Conservation (phyloP, 2,888 invertebrate species). For the Papilio protenor region DNA sequence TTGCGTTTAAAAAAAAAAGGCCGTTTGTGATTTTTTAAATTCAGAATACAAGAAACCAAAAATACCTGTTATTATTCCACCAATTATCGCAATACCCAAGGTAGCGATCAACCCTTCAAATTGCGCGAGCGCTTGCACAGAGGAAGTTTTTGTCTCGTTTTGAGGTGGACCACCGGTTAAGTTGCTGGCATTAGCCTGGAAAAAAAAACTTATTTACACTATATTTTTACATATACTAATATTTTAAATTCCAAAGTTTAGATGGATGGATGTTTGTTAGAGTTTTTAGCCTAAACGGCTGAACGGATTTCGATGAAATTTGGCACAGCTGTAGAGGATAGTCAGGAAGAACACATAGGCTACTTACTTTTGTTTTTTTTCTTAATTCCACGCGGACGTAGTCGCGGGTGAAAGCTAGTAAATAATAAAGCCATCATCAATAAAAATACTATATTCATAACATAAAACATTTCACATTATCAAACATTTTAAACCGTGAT, state of each 20-base stretch:
- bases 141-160: slow-evolving; percentile 83
- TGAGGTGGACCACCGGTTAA: slow-evolving; percentile 41
- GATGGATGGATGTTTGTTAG: no score
- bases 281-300: no score
- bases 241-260: no score
- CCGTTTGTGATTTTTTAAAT: no score
- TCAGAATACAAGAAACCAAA: background rate
- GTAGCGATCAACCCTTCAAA: slow-evolving; percentile 89
- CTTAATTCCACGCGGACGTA: no score
- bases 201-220: background rate
- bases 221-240: no score
- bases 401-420: no score
- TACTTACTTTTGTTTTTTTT: no score
- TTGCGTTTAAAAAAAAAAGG: no score
- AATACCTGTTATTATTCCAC: slow-evolving; percentile 91
- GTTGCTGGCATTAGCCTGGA: background rate
- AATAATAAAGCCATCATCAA: background rate
- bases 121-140: slow-evolving; percentile 91
- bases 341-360: no score
- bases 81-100: slow-evolving; percentile 86
- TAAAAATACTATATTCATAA: background rate
- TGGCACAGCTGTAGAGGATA: no score
- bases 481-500: background rate
- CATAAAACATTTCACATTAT: background rate
- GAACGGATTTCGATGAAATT: no score